phyloP scores from a whole-genome alignment of 2,113 vertebrate genomes.

The Dasypus novemcinctus region DNA sequence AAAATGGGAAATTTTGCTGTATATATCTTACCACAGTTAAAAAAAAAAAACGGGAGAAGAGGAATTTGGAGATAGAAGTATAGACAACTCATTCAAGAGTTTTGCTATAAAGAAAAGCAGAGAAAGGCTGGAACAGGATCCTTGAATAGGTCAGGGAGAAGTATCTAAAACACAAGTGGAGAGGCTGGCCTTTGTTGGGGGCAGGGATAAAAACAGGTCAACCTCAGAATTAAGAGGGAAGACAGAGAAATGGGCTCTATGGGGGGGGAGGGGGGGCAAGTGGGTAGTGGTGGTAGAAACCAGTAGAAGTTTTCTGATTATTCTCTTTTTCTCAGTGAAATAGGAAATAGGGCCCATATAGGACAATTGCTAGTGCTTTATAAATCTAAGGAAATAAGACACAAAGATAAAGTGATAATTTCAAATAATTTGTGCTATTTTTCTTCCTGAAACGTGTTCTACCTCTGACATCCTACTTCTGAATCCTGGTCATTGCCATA shows the following conservation, averaged over 20 bases:
- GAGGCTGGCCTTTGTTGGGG: neutral
- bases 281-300: neutral
- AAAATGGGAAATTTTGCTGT: too few species aligned
- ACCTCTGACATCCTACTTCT: neutral
- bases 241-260: neutral
- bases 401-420: neutral
- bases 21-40: too few species aligned
- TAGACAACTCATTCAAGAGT: neutral
- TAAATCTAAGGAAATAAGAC: conserved; percentile 17
- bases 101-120: conserved; percentile 1
- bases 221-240: neutral
- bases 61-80: neutral
- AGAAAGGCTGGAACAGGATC: neutral
- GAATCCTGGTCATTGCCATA: neutral
- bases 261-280: neutral
- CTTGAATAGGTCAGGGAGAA: neutral
- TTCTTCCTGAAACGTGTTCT: neutral
- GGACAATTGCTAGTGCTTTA: neutral
- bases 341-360: neutral
- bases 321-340: conserved; percentile 22
- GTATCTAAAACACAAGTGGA: neutral
- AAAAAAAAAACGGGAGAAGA: neutral
- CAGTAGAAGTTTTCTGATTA: neutral
- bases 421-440: neutral
- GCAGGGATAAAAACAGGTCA: neutral